A percentile compares a stretch with the other conserved stretches of the same genome.
These are phyloP conservation scores for Octomys mimax DNA, from an alignment of 2,797 vertebrate genomes.

Conservation along the genomic window DNA sequence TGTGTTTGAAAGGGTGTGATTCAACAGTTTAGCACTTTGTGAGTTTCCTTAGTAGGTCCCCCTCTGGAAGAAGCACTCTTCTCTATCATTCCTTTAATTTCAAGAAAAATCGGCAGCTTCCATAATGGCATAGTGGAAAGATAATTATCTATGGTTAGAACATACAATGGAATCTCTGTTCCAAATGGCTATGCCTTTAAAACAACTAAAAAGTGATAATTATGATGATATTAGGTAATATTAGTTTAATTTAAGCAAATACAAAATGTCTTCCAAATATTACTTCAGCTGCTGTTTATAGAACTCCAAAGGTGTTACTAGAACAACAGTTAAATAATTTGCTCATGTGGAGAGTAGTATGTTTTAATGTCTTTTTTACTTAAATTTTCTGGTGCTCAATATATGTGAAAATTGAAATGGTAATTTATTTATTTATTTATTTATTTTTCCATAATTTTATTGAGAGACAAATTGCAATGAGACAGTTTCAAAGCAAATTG, in stretches of 20 bases:
- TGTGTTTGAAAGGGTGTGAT: not conserved
- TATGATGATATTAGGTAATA: not conserved
- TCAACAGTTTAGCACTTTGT: not conserved
- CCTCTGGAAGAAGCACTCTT: not conserved
- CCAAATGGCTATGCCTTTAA: not conserved
- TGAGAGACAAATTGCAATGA: too few species aligned
- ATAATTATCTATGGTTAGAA: not conserved
- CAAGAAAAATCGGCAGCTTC: not conserved
- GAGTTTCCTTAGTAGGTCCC: not conserved
- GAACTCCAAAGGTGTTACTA: not conserved
- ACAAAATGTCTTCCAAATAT: not conserved
- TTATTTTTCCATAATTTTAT: too few species aligned
- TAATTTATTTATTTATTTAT: not conserved
- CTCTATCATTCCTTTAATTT: not conserved
- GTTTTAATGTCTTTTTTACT: conserved; percentile 17
- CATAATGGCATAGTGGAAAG: not conserved
- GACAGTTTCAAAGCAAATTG: too few species aligned
- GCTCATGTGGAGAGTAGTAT: not conserved
- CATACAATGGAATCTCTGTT: not conserved
- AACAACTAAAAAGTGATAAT: not conserved
- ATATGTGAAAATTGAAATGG: not conserved
- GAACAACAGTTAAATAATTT: not conserved
- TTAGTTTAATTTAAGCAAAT: not conserved
- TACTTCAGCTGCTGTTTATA: conserved; percentile 25
- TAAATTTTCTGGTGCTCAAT: not conserved